A percentile compares a stretch with the other conserved stretches of the same genome.
These are phyloP conservation scores for Lepus europaeus DNA, from an alignment of 2,113 vertebrate genomes.

Conservation along the genomic window DNA sequence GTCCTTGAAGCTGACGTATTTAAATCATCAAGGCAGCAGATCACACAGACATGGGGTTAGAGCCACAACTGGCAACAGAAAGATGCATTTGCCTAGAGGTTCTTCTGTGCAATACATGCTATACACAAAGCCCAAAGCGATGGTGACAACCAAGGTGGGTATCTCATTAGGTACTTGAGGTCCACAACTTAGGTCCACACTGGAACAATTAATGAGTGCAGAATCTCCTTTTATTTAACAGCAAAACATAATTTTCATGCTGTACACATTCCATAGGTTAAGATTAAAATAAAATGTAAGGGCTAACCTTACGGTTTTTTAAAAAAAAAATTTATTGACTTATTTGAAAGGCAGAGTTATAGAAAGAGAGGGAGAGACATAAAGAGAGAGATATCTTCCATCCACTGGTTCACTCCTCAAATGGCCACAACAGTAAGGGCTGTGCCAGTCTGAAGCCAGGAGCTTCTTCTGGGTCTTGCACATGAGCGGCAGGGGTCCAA, in stretches of 20 bases:
- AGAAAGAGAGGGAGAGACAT: too few species aligned
- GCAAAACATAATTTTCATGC: conserved; percentile 11
- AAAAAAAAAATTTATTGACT: too few species aligned
- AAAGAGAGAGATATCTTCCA: too few species aligned
- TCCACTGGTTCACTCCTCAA: too few species aligned
- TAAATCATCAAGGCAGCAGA: neutral
- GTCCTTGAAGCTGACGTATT: neutral
- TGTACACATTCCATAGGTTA: neutral
- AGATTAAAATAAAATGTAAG: neutral
- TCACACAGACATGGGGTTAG: neutral
- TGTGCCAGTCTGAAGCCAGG: too few species aligned
- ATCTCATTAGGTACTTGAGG: neutral
- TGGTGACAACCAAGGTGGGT: neutral
- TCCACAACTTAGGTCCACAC: neutral
- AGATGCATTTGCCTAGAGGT: neutral
- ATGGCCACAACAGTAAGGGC: too few species aligned
- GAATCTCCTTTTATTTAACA: conserved; percentile 25
- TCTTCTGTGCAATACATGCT: neutral
- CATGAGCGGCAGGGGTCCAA: too few species aligned
- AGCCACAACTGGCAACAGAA: neutral
- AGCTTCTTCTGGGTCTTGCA: too few species aligned
- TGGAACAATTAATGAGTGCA: neutral
- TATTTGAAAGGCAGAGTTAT: too few species aligned
- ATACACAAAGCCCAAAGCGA: neutral
- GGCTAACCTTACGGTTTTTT: too few species aligned